Conservation (phyloP, 2,797 vertebrate genomes). For the Spinus pinus region DNA sequence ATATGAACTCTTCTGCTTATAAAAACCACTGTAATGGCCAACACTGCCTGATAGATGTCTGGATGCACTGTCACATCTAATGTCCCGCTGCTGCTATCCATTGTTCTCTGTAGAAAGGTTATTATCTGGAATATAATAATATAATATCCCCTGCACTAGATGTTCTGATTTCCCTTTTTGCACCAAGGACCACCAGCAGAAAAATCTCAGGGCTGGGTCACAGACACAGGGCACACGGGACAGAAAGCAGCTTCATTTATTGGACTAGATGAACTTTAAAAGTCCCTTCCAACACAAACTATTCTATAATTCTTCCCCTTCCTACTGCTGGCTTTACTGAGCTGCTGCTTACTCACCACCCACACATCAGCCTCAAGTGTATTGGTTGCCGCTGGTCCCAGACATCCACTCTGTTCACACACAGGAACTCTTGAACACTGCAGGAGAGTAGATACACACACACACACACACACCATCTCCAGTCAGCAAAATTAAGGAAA, state of each 20-base stretch:
- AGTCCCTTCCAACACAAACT: not conserved
- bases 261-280: not conserved
- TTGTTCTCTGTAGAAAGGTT: not conserved
- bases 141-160: not conserved
- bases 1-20: not conserved
- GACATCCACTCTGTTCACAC: not conserved
- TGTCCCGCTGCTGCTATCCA: not conserved
- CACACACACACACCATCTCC: not conserved
- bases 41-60: not conserved
- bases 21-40: not conserved
- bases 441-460: not conserved
- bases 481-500: not conserved
- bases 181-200: not conserved
- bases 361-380: not conserved
- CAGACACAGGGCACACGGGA: not conserved
- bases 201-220: not conserved
- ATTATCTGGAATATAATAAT: not conserved
- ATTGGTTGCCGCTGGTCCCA: not conserved
- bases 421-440: not conserved
- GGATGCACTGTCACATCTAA: not conserved
- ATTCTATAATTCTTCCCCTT: not conserved
- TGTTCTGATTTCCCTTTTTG: not conserved
- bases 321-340: not conserved
- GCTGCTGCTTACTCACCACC: not conserved
- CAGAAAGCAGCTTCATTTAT: not conserved